phyloP scores from a whole-genome alignment of 2,113 vertebrate species.

The Tenrec ecaudatus region DNA sequence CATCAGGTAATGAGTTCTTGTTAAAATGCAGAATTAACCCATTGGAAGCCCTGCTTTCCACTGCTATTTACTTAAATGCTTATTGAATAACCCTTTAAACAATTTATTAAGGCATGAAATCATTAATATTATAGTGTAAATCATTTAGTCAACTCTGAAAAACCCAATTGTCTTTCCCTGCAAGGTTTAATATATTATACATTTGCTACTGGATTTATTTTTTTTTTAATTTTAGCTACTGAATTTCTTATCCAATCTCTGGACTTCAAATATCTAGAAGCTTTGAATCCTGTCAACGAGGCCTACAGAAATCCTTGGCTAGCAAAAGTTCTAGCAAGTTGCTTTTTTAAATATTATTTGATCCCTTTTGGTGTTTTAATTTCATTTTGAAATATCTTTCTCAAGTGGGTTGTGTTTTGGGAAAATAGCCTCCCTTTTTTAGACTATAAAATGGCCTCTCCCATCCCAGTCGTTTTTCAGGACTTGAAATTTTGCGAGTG shows the following conservation, averaged over 20 bases:
- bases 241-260: not conserved
- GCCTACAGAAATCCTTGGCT: not conserved
- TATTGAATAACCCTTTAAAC: constrained; percentile 1
- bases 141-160: not conserved
- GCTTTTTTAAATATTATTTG: not conserved
- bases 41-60: too few relatives aligned
- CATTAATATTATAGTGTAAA: not conserved
- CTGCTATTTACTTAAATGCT: not conserved
- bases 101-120: not conserved
- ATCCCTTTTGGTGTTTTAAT: not conserved
- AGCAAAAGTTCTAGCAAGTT: too few relatives aligned
- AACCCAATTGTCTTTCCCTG: not conserved
- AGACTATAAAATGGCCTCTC: too few relatives aligned
- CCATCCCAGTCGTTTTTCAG: too few relatives aligned
- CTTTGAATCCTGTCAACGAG: not conserved
- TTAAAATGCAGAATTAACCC: too few relatives aligned
- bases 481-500: too few relatives aligned
- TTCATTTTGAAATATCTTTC: too few relatives aligned
- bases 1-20: too few relatives aligned
- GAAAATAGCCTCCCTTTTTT: too few relatives aligned
- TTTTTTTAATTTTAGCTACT: too few relatives aligned
- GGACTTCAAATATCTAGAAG: not conserved
- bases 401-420: too few relatives aligned
- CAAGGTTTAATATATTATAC: not conserved
- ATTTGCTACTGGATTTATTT: not conserved